These are phyloP conservation scores for Catocala sponsa DNA, from an alignment of 2,888 invertebrate species.

Conservation along the genomic window DNA sequence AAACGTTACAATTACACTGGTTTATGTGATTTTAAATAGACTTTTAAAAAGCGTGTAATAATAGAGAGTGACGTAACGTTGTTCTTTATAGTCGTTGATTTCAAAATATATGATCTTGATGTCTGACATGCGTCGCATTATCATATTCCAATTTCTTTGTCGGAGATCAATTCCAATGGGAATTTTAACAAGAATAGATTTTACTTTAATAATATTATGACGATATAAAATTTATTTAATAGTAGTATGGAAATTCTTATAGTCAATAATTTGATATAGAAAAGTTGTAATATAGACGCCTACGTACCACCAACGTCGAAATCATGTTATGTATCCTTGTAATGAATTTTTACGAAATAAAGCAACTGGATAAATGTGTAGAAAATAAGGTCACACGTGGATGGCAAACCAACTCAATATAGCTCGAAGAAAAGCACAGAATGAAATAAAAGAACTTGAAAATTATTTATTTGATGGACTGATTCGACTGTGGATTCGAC, in stretches of 20 bases:
- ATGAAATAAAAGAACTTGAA: too few relatives aligned
- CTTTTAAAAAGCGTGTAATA: too few relatives aligned
- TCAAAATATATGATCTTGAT: conserved; percentile 16
- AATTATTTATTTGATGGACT: too few relatives aligned
- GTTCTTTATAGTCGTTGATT: neutral
- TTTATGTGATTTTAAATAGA: neutral
- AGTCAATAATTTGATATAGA: conserved; percentile 15
- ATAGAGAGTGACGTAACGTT: too few relatives aligned
- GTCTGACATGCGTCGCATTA: conserved; percentile 18
- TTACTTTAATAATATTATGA: conserved; percentile 32
- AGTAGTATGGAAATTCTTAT: conserved; percentile 24
- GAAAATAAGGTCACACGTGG: neutral
- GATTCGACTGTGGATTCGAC: too few relatives aligned
- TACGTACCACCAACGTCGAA: conserved; percentile 18
- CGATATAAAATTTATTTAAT: conserved; percentile 26
- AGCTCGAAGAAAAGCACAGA: neutral
- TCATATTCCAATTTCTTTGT: conserved; percentile 23
- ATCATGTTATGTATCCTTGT: neutral
- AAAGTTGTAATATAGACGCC: conserved; percentile 23
- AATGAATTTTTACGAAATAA: neutral
- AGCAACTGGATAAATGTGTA: neutral
- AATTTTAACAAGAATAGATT: conserved; percentile 32
- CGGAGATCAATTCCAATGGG: conserved; percentile 23
- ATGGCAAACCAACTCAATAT: neutral
- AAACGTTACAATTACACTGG: neutral